Base-by-base conservation (phyloP, 2,888 invertebrate genomes). In the Cacoxenus indagator region DNA sequence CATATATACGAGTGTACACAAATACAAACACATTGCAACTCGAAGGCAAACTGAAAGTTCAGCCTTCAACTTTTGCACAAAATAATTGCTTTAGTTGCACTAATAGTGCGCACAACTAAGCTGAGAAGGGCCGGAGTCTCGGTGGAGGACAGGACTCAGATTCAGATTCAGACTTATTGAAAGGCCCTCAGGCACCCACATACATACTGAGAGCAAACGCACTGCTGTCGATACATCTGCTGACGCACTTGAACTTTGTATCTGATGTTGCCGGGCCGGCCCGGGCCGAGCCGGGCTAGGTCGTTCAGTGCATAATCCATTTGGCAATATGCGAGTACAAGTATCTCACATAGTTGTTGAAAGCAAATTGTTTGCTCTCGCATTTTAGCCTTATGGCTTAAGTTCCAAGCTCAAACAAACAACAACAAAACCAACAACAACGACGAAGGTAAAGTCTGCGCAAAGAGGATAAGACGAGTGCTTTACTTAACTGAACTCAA, bases 51-150 rank as follows among this genome's bases (percentile, higher is more conserved):
- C 27, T 14, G 26, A 59, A 65, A 59, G 57, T 57, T 61, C 26
- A 67, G 72, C 19, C 70, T 67, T 66, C 69, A 77, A 79, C 73
- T 77, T 79, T 81, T 70, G 65, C 66, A 70, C 69, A 72, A 77
- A 79, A 81, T 79, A 81, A 79, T 81, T 81, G 75, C 79, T 76
- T 77, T 70, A 69, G 48, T 55, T 48, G 67, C 71, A 64, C 75
- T 72, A 79, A 76, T 71, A 75, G 70, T 22, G 51, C 17, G 17
- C 6, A 37, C 45, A n/a, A 43, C 45, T 43, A 43, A 11, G n/a
- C 45, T 43, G 45, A 43, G 11, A n/a, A 3, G 45, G 11, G 45
- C 11, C 14, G 11, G 45, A 43, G 45, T 4, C 11, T 43, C n/a
- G n/a, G n/a, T n/a, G n/a, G n/a, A n/a, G n/a, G n/a, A n/a, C n/a